These are phyloP conservation scores for Macropus fuliginosus DNA, from an alignment of 2,797 vertebrate species.

Conservation along the genomic window DNA sequence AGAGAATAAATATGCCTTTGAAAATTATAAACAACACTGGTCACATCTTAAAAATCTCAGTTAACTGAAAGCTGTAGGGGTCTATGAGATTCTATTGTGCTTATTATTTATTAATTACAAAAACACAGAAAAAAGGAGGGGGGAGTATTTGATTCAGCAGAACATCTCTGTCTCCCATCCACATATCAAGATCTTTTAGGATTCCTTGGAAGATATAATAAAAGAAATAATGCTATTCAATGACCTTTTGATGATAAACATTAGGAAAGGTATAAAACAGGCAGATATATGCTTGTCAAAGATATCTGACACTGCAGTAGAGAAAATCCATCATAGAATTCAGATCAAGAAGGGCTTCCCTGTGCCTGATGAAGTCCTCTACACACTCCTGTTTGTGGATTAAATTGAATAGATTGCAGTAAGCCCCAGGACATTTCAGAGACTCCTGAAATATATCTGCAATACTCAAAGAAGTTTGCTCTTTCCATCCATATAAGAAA, in stretches of 20 bases:
- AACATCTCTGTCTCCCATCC: neutral
- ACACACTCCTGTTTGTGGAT: neutral
- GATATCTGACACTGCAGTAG: neutral
- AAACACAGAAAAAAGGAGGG: neutral
- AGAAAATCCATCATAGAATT: neutral
- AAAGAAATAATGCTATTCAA: neutral
- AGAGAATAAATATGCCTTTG: neutral
- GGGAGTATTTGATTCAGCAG: neutral
- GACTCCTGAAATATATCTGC: neutral
- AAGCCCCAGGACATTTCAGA: neutral
- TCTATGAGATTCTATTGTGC: neutral
- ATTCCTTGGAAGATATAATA: neutral
- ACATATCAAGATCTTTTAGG: neutral
- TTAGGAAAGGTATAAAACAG: neutral
- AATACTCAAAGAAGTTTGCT: neutral
- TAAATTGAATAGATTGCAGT: neutral
- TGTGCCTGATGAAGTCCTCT: neutral
- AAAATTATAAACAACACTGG: neutral
- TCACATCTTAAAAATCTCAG: neutral
- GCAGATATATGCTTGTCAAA: neutral
- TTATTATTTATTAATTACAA: neutral
- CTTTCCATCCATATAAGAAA: neutral
- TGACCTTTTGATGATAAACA: neutral
- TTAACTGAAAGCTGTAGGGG: neutral
- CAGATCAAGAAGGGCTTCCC: neutral